Percentiles rank a stretch among this genome's conserved stretches.
Evolutionary conservation across 2,888 invertebrate species (phyloP).

Genomic region (Epistrophe grossulariae): DNA sequence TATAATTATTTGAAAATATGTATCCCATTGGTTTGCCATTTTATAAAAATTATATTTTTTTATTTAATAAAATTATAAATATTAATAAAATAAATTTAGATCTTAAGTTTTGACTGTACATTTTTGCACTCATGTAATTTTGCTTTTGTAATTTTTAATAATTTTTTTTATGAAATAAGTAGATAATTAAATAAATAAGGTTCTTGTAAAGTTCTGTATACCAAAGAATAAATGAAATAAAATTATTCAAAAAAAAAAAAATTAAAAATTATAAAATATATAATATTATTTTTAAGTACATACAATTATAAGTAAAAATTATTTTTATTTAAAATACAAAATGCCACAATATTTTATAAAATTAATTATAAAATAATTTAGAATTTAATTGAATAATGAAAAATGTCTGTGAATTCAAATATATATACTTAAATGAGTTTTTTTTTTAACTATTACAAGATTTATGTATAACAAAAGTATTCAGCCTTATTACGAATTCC

Average conservation of each 20-base stretch:
- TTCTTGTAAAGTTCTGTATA: constrained; percentile 59
- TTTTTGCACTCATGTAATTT: constrained; percentile 32
- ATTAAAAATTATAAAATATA: not conserved
- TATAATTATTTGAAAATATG: not conserved
- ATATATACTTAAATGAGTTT: not conserved
- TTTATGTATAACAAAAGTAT: no score
- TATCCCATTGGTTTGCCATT: constrained; percentile 58
- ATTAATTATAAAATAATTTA: constrained; percentile 23
- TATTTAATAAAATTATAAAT: not conserved
- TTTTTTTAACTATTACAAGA: not conserved
- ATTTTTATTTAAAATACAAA: constrained; percentile 18
- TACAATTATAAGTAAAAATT: constrained; percentile 14
- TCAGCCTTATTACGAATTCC: no score
- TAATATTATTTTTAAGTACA: not conserved
- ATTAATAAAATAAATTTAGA: constrained; percentile 10
- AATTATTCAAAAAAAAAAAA: constrained; percentile 44
- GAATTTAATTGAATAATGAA: constrained; percentile 32
- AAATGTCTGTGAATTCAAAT: constrained; percentile 36
- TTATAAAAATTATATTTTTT: not conserved
- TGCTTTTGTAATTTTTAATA: constrained; percentile 19
- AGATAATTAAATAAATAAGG: constrained; percentile 11
- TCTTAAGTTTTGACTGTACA: constrained; percentile 59
- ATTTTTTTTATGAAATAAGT: constrained; percentile 34
- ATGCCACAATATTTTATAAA: constrained; percentile 64
- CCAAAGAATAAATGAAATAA: constrained; percentile 68